Evolutionary conservation across 1,140 invertebrate species (phyloP), one percentile per base, ranked within the genome.

Genomic region (Diabrotica undecimpunctata): DNA sequence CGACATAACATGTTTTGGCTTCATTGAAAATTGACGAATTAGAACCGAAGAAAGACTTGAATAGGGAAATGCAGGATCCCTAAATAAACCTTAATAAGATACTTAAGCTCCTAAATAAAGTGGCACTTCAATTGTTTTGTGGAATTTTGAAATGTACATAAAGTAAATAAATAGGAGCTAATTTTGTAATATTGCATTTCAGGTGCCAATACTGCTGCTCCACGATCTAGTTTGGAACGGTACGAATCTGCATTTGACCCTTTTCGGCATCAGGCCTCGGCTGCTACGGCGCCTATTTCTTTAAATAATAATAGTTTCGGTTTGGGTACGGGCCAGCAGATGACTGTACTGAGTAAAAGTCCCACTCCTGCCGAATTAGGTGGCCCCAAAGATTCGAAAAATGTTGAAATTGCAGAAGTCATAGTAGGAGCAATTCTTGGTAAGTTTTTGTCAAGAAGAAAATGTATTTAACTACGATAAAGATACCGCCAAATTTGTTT

Each of bases 351-450:
- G 72, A 88, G 88, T 83, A 94, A 93, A 84, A 92, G 90, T 81
- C 92, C 91, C 75, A 90, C 90, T 76, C 91, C 90, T 69, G 90
- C 88, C 69, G 89, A 90, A 81, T 77, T 85, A 61, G 82, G 83
- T 70, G 80, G 76, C 73, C 80, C 79, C 73, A 90, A 90, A 84
- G 88, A 88, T 83, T 87, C 84, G 78, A 92, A 92, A 81, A 93
- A 94, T 84, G 88, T 95, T 77, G 93, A 97, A 86, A 95, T 98
- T 79, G 88, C 94, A 64, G 96, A 92, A 84, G 87, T 90, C 82
- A 96, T 98, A 82, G 95, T 98, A 75, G 96, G 96, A 77, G 96
- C 95, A 77, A 96, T 98, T 78, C 85, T 98, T 80, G 96, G 93
- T 83, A 78, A 80, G 81, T 59, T 53, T 65, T 46, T 56, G 39